Conservation (phyloP, 2,113 vertebrate genomes). For the Isichthys henryi region DNA sequence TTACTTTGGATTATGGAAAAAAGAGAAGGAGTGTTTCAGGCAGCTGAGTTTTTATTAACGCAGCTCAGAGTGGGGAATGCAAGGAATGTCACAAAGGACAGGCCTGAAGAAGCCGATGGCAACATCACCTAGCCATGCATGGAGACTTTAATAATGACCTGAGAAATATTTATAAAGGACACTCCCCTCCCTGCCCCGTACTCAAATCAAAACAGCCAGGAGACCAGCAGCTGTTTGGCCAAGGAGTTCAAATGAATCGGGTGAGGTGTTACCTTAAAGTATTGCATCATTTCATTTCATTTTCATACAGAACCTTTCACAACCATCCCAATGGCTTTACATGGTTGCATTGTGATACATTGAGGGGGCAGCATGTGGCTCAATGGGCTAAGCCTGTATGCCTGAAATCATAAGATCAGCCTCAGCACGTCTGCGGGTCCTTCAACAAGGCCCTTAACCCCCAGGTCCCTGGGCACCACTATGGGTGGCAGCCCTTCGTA, state of each 20-base stretch:
- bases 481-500: too few relatives aligned
- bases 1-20: neutral
- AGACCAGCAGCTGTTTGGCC: conserved; percentile 20
- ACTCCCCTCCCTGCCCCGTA: neutral
- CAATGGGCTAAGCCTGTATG: too few relatives aligned
- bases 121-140: neutral
- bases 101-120: neutral
- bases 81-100: neutral
- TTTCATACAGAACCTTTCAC: neutral
- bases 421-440: too few relatives aligned
- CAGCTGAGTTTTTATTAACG: neutral
- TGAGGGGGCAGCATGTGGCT: too few relatives aligned
- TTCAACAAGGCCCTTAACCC: too few relatives aligned
- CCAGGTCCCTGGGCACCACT: too few relatives aligned
- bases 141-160: conserved; percentile 4
- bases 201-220: conserved; percentile 19
- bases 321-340: neutral
- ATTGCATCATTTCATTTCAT: neutral
- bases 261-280: neutral
- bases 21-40: neutral
- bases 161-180: conserved; percentile 22
- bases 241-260: neutral
- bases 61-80: neutral
- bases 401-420: too few relatives aligned
- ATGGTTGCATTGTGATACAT: neutral